Base-by-base conservation (phyloP, 2,113 vertebrate species). In the Platichthys flesus region DNA sequence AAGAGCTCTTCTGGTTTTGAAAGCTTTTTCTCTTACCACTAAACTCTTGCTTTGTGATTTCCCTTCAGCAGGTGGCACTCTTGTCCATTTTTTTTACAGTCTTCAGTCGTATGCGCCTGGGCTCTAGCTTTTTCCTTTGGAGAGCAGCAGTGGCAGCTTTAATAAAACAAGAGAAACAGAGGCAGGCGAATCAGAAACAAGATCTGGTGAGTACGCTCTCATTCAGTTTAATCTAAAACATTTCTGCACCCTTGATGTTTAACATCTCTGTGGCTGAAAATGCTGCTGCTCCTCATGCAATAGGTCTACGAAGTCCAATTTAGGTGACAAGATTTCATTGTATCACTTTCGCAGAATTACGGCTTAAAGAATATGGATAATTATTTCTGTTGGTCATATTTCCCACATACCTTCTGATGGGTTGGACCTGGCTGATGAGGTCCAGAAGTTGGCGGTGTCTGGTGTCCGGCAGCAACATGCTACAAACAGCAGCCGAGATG, bases 401-500 rank as follows among this genome's bases (percentile, higher is more conserved):
- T 65, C 9, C 63, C 9, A 40, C 4, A 31, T 16, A 91, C 92
- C 86, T 18, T 78, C 71, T 78, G 45, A 92, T 71, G 14, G 71
- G 60, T 76, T 82, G 86, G 9, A 67, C 66, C 63, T 92, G 68
- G 10, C 55, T 85, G 73, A 91, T 82, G 20, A 79, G 65, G 40
- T 92, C 83, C 1, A 81, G 90, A 51, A 93, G 83, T 76, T 82
- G 74, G 20, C 21, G 40, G 63, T 87, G 85, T 72, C 78, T 88
- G 5, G 91, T 92, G 74, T 92, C 89, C 16, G 84, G 92, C 28
- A 91, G 79, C 15, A 90, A 68, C 9, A 85, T 57, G 35, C 76
- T 64, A 23, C 88, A 2, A 67, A 66, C 23, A 42, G 84, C 88
- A 35, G 78, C 69, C 3, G 76, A 28, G 31, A 89, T 20, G 26